Evolutionary conservation across 2,888 invertebrate genomes (phyloP), one percentile per base, ranked within the genome.

Genomic region (Diaprepes abbreviatus): DNA sequence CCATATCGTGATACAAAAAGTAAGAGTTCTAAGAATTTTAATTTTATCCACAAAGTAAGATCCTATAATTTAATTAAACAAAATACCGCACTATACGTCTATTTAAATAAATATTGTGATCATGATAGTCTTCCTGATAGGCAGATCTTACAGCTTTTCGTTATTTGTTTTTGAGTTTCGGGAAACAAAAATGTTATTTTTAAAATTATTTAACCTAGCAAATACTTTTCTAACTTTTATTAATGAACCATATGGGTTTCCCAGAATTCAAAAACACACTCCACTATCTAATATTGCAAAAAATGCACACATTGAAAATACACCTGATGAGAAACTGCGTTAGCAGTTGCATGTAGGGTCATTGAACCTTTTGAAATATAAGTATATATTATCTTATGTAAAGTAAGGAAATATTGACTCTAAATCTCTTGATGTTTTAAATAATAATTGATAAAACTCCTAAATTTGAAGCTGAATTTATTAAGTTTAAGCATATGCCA

Each of bases 381-480:
- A 57, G 57, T 38, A 38, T 57, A 38, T n/a, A n/a, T 48, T 48
- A 21, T 48, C 38, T 57, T 24, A 57, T 38, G 38, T 57, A 38
- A 57, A 14, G 36, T 57, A 38, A 57, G 38, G 19, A 57, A 57
- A 38, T 16, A 14, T 21, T 55, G 55, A 55, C 38, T 24, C 38
- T 36, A 38, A 55, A 24, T 52, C 33, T 38, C 24, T 3, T 57
- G 3, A 24, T 38, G 38, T 38, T 57, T 57, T 36, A 38, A 14
- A 24, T 7, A 3, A 7, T 38, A n/a, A 21, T n/a, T 10, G 19
- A 19, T 43, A n/a, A 21, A 21, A 43, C 3, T 24, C 9, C 33
- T 19, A 19, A 17, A 17, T 21, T 21, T 21, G 2, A 10, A 7
- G 19, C 2, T 2, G 0, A n/a, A 21, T n/a, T n/a, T n/a, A n/a